Percentiles rank a stretch among this genome's conserved stretches.
Conservation (phyloP, 2,113 vertebrate species). For the Hydropotes inermis region DNA sequence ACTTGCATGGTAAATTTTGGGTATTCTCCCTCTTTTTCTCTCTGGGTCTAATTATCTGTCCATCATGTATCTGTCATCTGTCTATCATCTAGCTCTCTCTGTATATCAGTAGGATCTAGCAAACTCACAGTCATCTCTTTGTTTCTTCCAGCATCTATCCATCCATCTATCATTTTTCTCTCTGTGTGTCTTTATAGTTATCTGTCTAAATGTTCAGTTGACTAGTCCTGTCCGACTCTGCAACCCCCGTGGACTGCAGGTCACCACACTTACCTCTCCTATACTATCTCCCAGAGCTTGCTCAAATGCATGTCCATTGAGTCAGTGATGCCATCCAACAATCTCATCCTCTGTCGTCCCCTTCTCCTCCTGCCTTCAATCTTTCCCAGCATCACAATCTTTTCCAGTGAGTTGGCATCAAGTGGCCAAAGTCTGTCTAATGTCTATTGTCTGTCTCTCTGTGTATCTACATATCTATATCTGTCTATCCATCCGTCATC, state of each 20-base stretch:
- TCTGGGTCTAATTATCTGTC: background rate
- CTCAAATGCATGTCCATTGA: background rate
- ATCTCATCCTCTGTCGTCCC: accelerated
- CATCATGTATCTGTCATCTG: background rate
- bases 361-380: background rate
- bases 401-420: background rate
- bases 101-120: background rate
- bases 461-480: background rate
- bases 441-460: background rate
- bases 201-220: background rate
- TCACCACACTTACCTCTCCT: background rate
- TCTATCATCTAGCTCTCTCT: background rate
- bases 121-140: background rate
- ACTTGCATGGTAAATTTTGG: background rate
- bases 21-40: background rate
- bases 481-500: background rate
- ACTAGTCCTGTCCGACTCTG: background rate
- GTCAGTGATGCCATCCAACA: background rate
- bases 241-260: accelerated
- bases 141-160: background rate
- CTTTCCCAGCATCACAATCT: background rate
- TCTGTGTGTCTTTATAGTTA: background rate
- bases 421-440: background rate
- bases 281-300: background rate
- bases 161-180: background rate